Conservation (phyloP, 1,140 invertebrate genomes). For the Diabrotica undecimpunctata region DNA sequence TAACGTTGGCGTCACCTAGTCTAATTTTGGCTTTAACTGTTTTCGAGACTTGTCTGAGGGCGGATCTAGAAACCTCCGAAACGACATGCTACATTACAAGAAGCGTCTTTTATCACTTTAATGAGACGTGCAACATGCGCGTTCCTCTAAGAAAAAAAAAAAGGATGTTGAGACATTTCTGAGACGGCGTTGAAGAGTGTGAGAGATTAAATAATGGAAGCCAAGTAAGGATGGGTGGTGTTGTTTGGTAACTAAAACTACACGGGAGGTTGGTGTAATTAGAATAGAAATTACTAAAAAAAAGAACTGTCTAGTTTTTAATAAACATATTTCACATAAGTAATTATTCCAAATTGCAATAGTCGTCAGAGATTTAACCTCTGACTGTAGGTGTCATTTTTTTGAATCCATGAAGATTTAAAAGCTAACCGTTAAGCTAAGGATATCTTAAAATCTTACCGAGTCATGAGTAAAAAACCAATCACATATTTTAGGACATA, state of each 20-base stretch:
- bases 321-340: no score
- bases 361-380: no score
- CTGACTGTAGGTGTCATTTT: no score
- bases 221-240: neutral
- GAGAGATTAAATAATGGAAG: neutral
- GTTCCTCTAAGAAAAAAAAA: neutral
- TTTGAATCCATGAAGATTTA: no score
- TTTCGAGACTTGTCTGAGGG: neutral
- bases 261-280: no score
- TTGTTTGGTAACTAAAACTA: neutral
- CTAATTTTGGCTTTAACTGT: constrained; percentile 14
- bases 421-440: no score
- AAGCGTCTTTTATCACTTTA: constrained; percentile 15
- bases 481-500: no score
- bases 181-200: neutral
- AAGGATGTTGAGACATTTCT: neutral
- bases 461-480: no score
- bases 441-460: no score
- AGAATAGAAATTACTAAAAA: no score
- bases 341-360: no score
- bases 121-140: constrained; percentile 13
- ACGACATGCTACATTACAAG: constrained; percentile 12
- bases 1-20: constrained; percentile 1
- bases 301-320: no score
- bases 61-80: constrained; percentile 4